phyloP scores from a whole-genome alignment of 2,888 invertebrate genomes.

The Limenitis camilla region DNA sequence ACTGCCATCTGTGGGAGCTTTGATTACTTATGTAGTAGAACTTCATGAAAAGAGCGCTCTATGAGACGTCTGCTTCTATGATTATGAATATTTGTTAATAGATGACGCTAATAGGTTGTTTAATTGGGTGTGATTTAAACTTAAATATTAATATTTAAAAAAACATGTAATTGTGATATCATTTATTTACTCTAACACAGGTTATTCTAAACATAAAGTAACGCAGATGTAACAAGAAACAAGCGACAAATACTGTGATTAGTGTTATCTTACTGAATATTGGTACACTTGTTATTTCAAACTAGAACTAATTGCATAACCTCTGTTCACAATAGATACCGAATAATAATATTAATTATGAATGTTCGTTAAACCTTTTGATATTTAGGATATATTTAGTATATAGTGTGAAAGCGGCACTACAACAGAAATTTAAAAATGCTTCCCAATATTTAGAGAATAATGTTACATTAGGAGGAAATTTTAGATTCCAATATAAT shows the following conservation, averaged over 20 bases:
- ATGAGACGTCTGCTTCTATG: background rate
- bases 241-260: constrained; percentile 35
- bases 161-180: background rate
- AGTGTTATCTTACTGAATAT: constrained; percentile 7
- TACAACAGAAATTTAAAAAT: too few relatives aligned
- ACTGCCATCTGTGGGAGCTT: constrained; percentile 18
- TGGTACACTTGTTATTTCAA: background rate
- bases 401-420: too few relatives aligned
- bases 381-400: too few relatives aligned
- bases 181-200: constrained; percentile 62
- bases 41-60: too few relatives aligned
- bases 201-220: constrained; percentile 38
- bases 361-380: too few relatives aligned
- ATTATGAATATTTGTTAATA: background rate
- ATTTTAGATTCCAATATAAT: too few relatives aligned
- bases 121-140: background rate
- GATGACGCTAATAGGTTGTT: constrained; percentile 2
- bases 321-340: too few relatives aligned
- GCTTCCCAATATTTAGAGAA: too few relatives aligned
- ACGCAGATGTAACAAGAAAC: constrained; percentile 36
- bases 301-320: constrained; percentile 35
- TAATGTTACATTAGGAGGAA: too few relatives aligned
- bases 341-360: too few relatives aligned
- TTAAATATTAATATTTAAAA: background rate
- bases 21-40: too few relatives aligned